Evolutionary conservation across 2,797 vertebrate species (phyloP), one percentile per base, ranked within the genome.

Genomic region (Cichlasoma orientale): DNA sequence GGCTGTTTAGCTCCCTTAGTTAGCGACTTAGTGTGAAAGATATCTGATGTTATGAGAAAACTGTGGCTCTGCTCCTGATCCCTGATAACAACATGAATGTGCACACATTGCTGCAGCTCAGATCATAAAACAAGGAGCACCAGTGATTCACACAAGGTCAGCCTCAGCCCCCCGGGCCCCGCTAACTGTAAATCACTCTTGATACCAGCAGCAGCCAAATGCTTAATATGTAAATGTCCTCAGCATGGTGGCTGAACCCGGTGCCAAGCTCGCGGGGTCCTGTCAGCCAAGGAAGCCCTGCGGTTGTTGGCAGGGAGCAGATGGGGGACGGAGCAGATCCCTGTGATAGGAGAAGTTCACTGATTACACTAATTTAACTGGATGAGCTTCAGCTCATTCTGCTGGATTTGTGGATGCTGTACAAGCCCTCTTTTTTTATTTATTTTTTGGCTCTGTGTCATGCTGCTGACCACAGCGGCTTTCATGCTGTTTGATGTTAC

Each of bases 211-310:
- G 54, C 77, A n/a, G 85, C 82, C 84, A 87, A 87, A 87, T 72
- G 82, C 80, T 87, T 82, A 75, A 87, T 86, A 82, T 90, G 86
- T 78, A 88, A 86, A 86, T 85, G 75, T 82, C 71, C 78, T 86
- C 83, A 84, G 88, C 81, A 79, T 36, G 59, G 82, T 50, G 81
- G 79, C 58, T 74, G 82, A 81, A 80, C 80, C 78, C 16, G 77
- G 83, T 80, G 85, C 82, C 80, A 72, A 85, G 83, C 56, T 85
- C 68, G 77, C 25, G 12, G 83, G 88, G 80, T 52, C 63, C 72
- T 6, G 75, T 80, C 86, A 29, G 83, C 59, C 7, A 53, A 21
- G 56, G 78, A 59, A 2, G 75, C 44, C 18, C 19, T 31, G 76
- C 7, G 54, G 56, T 27, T 57, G 21, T 27, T 80, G 85, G 75